Conservation (phyloP, 2,797 vertebrate species). For the Epinephelus awoara region DNA sequence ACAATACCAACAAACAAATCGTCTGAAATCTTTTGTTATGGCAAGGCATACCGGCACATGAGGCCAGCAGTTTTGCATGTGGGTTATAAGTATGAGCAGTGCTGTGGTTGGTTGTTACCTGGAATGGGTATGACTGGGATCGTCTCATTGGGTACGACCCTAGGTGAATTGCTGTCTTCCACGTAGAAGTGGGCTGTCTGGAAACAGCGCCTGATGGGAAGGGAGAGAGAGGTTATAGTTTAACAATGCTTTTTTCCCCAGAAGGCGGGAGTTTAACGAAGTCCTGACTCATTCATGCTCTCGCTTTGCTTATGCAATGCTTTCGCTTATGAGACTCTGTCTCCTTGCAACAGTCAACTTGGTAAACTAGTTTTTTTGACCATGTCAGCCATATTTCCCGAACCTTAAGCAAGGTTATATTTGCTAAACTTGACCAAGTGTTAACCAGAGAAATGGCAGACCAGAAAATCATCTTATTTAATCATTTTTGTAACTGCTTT, state of each 20-base stretch:
- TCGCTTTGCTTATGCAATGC: not conserved
- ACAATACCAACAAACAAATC: too few relatives aligned
- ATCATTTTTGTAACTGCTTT: not conserved
- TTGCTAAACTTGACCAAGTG: not conserved
- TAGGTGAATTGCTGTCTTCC: conserved; percentile 93
- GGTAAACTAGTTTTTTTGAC: not conserved
- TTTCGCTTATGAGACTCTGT: not conserved
- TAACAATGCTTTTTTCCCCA: not conserved
- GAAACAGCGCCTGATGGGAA: conserved; percentile 91
- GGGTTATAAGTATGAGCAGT: not conserved
- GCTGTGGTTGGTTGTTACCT: conserved; percentile 84
- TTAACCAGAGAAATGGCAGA: not conserved
- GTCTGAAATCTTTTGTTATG: too few relatives aligned
- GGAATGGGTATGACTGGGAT: conserved; percentile 93
- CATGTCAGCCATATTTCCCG: not conserved
- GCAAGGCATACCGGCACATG: not conserved
- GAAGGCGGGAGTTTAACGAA: not conserved
- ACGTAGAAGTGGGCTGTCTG: conserved; percentile 96
- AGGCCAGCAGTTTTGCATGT: not conserved
- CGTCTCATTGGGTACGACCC: conserved; percentile 93
- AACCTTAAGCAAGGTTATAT: not conserved
- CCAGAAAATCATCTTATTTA: not conserved
- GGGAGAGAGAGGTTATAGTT: conserved; percentile 14
- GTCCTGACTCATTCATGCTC: too few relatives aligned
- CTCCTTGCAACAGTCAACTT: not conserved